A percentile compares a stretch with the other conserved stretches of the same genome.
These are phyloP conservation scores for Copsychus sechellarum DNA, from an alignment of 2,113 vertebrate genomes.

Conservation along the genomic window DNA sequence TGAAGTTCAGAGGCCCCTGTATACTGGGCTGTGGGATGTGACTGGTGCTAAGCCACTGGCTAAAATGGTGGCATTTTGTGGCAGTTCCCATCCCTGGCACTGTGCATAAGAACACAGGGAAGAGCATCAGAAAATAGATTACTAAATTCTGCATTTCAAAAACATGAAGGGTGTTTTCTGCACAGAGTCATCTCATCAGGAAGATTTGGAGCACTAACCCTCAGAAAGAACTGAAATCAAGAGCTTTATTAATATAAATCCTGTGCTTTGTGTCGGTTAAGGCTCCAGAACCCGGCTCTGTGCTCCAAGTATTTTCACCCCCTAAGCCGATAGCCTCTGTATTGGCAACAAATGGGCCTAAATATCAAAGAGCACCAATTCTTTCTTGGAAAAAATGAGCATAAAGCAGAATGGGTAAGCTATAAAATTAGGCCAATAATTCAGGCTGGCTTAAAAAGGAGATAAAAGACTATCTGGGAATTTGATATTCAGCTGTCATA, in stretches of 20 bases:
- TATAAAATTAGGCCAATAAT: slow-evolving; percentile 25
- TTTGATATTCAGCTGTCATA: slow-evolving; percentile 2
- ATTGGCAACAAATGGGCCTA: slow-evolving; percentile 12
- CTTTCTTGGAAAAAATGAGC: neutral
- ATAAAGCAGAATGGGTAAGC: neutral
- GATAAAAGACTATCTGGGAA: slow-evolving; percentile 18
- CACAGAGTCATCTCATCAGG: neutral
- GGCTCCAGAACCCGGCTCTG: neutral
- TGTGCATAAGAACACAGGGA: neutral
- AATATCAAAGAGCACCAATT: neutral
- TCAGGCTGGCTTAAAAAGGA: slow-evolving; percentile 7
- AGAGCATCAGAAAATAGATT: neutral
- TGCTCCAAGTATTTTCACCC: neutral
- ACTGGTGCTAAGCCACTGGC: neutral
- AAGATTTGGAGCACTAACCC: neutral
- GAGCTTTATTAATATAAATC: neutral
- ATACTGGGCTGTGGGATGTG: neutral
- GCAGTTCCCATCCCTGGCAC: neutral
- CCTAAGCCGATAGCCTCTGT: neutral
- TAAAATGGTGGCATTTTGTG: neutral
- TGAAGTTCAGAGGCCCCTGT: neutral
- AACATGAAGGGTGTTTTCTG: neutral
- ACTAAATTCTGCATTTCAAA: neutral
- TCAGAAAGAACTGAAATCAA: neutral
- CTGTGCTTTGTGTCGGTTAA: neutral